Evolutionary conservation across 2,113 vertebrate species (phyloP), one percentile per base, ranked within the genome.

Genomic region (Corapipo altera): DNA sequence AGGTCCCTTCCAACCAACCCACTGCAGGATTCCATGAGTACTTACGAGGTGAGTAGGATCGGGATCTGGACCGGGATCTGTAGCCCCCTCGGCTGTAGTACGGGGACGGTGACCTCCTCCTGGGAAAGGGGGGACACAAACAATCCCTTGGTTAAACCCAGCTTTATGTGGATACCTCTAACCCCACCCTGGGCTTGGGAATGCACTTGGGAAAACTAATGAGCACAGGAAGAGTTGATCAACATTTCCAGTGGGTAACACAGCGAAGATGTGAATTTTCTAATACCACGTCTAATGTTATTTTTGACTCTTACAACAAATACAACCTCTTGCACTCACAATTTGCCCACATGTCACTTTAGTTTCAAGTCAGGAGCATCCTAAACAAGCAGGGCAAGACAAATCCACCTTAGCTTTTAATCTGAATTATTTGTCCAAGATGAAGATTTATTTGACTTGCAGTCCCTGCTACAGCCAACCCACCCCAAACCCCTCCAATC

Each of bases 1-100:
- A 52, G 33, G 61, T 33, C 27, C 43, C 52, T 39, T 72, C 41
- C 78, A 55, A 21, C 2, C 78, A 41, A 54, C 0, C 6, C 71
- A 62, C 4, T 6, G 35, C 55, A 3, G 0, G 9, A 71, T 7
- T 11, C 32, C 27, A 1, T 0, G 27, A 4, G 3, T 84, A 99
- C 99, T 99, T 98, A 99, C 99, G 98, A 95, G 99, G 99, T 44
- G 99, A 99, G 88, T 99, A 99, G 37, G 99, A 99, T 13, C 99
- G 98, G 58, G 99, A 99, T 75, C 99, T 98, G 79, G 99, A 99
- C 8, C 98, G 98, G 83, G 99, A 99, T 52, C 99, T 98, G 97
- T 99, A 99, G 41, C 99, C 98, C 59, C 99, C 98, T 85, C 99
- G 98, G 96, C 98, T 99, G 94, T 99, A 99, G 82, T 99, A 99